Evolutionary conservation across 2,888 invertebrate species (phyloP), one percentile per base, ranked within the genome.

Genomic region (Endotricha flammealis): DNA sequence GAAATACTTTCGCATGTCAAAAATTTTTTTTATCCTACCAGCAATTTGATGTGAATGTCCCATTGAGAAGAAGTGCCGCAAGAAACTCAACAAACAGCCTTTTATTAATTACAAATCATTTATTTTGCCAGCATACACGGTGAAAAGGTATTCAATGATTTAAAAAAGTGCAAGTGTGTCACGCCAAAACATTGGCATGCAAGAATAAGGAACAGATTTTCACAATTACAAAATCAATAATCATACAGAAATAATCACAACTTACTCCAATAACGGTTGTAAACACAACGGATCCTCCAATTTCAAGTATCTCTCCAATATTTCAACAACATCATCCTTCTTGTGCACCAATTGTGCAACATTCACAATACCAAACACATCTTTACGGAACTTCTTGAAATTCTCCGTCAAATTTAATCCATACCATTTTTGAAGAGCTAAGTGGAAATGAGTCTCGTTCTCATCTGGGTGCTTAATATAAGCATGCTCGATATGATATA

Each of bases 371-470:
- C 90, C 88, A 41, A 90, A 89, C 2, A 96, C 90, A 64, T 94
- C 92, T 47, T 90, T 91, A 44, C 91, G 90, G 56, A 98, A 95
- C 34, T 89, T 88, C 29, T 91, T 90, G 71, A 93, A 97, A 61
- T 93, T 92, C 53, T 95, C 91, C 0, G 96, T 94, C 44, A 95
- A 88, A 77, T 98, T 97, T 12, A 97, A 88, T 1, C 92, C 93
- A 60, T 91, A 91, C 97, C 97, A 98, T 88, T 97, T 97, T 45
- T 92, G 90, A 12, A 97, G 71, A 0, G 95, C 90, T 68, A 95
- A 90, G 54, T 91, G 89, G 69, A 98, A 97, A 66, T 92, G 92
- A 0, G 96, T 95, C 59, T 92, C 91, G 32, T 88, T 82, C 34
- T 92, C 92, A 49, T 91, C 92, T 4, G 91, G 91, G 6, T 90